Evolutionary conservation across 2,113 vertebrate genomes (phyloP).

Genomic region (Dolichallabes microphthalmus): DNA sequence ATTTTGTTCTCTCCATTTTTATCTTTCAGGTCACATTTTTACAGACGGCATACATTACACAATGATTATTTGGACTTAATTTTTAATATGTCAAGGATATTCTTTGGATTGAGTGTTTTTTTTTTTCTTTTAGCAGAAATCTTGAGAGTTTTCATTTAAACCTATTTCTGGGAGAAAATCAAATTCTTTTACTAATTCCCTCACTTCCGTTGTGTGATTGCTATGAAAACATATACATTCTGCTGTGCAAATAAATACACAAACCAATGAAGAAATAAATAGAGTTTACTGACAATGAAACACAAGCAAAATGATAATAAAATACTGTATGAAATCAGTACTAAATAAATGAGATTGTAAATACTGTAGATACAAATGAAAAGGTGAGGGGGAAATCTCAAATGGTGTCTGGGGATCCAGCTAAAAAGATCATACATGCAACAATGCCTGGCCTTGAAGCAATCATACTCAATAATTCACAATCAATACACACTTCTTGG

Average conservation of each 20-base stretch:
- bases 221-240: not conserved
- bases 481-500: slow-evolving; percentile 4
- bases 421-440: not conserved
- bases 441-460: not conserved
- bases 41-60: slow-evolving; percentile 71
- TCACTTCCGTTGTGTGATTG: not conserved
- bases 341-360: slow-evolving; percentile 28
- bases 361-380: slow-evolving; percentile 50
- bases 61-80: slow-evolving; percentile 77
- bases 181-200: slow-evolving; percentile 52
- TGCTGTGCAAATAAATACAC: no score
- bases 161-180: slow-evolving; percentile 67
- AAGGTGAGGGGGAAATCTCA: slow-evolving; percentile 9
- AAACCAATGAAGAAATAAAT: not conserved
- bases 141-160: slow-evolving; percentile 70
- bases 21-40: slow-evolving; percentile 73
- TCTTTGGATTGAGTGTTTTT: slow-evolving; percentile 61
- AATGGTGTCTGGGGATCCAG: not conserved
- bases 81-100: slow-evolving; percentile 72
- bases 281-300: not conserved
- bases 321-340: not conserved
- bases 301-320: not conserved
- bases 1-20: slow-evolving; percentile 69
- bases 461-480: slow-evolving; percentile 40
- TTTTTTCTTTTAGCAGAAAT: slow-evolving; percentile 5